Base-by-base conservation (phyloP, 2,797 vertebrate genomes). In the Poeciliopsis turneri region DNA sequence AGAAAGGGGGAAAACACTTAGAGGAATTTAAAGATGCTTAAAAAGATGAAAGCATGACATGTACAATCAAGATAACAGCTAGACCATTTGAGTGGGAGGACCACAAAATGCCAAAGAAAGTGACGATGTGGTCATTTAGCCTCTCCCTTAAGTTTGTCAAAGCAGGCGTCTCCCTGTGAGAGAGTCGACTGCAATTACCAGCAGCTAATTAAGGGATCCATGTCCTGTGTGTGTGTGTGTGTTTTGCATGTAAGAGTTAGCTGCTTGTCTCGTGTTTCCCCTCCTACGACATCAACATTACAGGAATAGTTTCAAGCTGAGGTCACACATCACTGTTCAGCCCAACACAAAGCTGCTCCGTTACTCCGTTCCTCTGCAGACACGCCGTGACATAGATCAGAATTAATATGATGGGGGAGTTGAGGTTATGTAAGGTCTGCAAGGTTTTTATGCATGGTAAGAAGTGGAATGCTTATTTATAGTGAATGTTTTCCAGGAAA, bases 231-330 rank as follows among this genome's bases (percentile, higher is more conserved):
- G 68, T 33, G 68, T 2, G 53, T 55, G 61, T 66, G 41, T 77
- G 10, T 84, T 75, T 78, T 76, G n/a, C 80, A 77, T 80, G 74
- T 82, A 77, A 69, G 69, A 81, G 69, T 85, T 72, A 74, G 83
- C 77, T 79, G 5, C 84, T 89, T 83, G 80, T 87, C 74, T 82
- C 68, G 28, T 87, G 59, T 85, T 88, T 6, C 61, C 61, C 78
- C 89, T 87, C 87, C 88, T 82, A 87, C 86, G 1, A 68, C 66
- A 83, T 87, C 86, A 87, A 72, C 92, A 93, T 93, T 84, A 75
- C 88, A 93, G 87, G 74, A 91, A 94, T 93, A 93, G 88, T 93
- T 93, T 88, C 57, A 77, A 64, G 77, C 85, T 92, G 79, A 88
- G 87, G 85, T 94, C 90, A 94, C 79, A 81, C 86, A 88, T 81